A percentile compares a stretch with the other conserved stretches of the same genome.
These are phyloP conservation scores for Thymallus thymallus DNA, from an alignment of 2,113 vertebrate genomes.

Conservation along the genomic window DNA sequence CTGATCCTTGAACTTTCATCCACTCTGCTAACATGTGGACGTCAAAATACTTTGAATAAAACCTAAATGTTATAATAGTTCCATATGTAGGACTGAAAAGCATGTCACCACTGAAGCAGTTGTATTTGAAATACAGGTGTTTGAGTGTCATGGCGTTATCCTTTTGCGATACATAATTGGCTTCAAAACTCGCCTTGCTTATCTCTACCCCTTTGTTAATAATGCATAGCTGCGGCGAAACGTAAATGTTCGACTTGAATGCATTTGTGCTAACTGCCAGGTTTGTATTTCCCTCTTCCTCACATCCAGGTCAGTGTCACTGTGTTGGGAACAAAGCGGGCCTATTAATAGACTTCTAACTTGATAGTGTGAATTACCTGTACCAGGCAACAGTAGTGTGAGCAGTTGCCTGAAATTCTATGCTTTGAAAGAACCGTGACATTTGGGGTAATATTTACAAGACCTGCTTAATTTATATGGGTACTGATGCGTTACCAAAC, in stretches of 20 bases:
- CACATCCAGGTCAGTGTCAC: slow-evolving; percentile 35
- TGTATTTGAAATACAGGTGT: background rate
- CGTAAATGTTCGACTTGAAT: slow-evolving; percentile 61
- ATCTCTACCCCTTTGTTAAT: slow-evolving; percentile 48
- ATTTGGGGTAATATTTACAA: slow-evolving; percentile 40
- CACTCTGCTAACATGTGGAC: too few relatives aligned
- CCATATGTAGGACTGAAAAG: background rate
- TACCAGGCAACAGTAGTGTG: slow-evolving; percentile 19
- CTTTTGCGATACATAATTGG: slow-evolving; percentile 39
- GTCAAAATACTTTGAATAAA: background rate
- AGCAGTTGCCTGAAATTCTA: slow-evolving; percentile 8
- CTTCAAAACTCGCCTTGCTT: slow-evolving; percentile 20
- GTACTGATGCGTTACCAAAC: slow-evolving; percentile 9
- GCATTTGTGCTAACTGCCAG: slow-evolving; percentile 42
- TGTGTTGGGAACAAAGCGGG: slow-evolving; percentile 47
- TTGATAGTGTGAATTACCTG: slow-evolving; percentile 31
- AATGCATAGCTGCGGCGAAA: slow-evolving; percentile 47
- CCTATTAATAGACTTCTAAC: slow-evolving; percentile 47
- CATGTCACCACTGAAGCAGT: slow-evolving; percentile 8
- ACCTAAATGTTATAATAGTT: background rate
- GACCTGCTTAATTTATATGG: slow-evolving; percentile 25
- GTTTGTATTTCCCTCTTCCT: slow-evolving; percentile 39
- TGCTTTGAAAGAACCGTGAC: slow-evolving; percentile 26
- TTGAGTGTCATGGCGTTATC: slow-evolving; percentile 12
- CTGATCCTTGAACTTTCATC: too few relatives aligned